These are phyloP conservation scores for Gordius sp. DNA, from an alignment of 2,888 invertebrate species.

Conservation along the genomic window DNA sequence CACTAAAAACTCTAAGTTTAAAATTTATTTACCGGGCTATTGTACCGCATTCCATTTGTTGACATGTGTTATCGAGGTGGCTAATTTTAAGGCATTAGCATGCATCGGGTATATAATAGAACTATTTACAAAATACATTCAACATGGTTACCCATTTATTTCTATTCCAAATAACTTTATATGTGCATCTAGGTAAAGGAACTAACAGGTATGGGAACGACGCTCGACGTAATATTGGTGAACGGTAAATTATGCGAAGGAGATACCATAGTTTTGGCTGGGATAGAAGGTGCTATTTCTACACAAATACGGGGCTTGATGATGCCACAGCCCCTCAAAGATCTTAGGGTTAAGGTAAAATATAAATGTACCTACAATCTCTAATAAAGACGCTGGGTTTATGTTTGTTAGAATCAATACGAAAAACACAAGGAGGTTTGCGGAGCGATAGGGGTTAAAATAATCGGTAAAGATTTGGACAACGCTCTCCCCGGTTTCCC, in stretches of 20 bases:
- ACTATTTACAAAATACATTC: no score
- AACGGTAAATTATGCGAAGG: slow-evolving; percentile 78
- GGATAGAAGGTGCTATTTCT: slow-evolving; percentile 87
- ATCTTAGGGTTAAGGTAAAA: slow-evolving; percentile 64
- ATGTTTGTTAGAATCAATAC: slow-evolving; percentile 44
- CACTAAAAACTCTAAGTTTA: no score
- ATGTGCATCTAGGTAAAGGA: slow-evolving; percentile 88
- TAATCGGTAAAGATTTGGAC: slow-evolving; percentile 86
- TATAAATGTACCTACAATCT: slow-evolving; percentile 7
- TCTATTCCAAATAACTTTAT: no score
- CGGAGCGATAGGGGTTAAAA: slow-evolving; percentile 92
- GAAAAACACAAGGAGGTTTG: slow-evolving; percentile 71
- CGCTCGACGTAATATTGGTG: slow-evolving; percentile 88
- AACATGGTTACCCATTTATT: no score
- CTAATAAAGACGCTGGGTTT: neutral
- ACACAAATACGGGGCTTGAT: slow-evolving; percentile 82
- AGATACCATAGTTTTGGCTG: slow-evolving; percentile 74
- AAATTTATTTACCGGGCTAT: no score
- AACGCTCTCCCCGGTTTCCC: slow-evolving; percentile 84
- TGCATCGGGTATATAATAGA: no score
- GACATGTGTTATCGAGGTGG: no score
- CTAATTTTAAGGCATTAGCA: no score
- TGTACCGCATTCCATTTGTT: no score
- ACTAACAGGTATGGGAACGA: slow-evolving; percentile 79
- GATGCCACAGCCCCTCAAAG: slow-evolving; percentile 91